Evolutionary conservation across 1,140 invertebrate species (phyloP).

Genomic region (Caenorhabditis brenneri): DNA sequence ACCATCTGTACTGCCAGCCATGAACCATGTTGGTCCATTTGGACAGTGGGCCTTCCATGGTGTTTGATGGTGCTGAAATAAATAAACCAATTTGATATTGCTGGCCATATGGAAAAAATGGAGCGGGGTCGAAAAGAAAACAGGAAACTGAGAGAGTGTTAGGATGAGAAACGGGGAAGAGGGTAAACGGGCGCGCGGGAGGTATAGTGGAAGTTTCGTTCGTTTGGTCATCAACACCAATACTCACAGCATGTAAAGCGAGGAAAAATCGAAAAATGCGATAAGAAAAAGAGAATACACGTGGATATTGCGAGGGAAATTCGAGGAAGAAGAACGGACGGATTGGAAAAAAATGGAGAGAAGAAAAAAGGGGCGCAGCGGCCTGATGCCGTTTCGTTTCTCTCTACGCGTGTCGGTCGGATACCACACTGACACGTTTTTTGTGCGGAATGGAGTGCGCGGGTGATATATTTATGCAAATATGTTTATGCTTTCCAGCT

Average conservation of each 20-base stretch:
- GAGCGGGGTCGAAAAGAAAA: not conserved
- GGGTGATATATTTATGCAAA: not conserved
- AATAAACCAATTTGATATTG: not conserved
- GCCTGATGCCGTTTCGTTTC: not conserved
- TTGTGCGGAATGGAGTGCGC: not conserved
- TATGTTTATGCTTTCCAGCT: not conserved
- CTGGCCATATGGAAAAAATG: not conserved
- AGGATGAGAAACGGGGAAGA: not conserved
- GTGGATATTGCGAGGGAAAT: not conserved
- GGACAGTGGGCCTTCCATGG: constrained; percentile 92
- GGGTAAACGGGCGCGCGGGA: constrained; percentile 1
- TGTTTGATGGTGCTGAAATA: not conserved
- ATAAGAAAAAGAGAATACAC: constrained; percentile 13
- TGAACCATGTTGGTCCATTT: constrained; percentile 99
- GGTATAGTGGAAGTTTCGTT: not conserved
- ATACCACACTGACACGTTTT: constrained; percentile 22
- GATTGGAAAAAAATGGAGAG: not conserved
- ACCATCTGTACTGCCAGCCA: constrained; percentile 77
- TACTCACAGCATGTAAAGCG: not conserved
- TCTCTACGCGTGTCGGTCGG: not conserved
- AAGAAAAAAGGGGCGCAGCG: not conserved
- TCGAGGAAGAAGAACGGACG: not conserved
- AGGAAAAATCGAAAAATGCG: not conserved
- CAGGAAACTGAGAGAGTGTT: not conserved
- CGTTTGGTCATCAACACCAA: constrained; percentile 4